Percentiles rank a stretch among this genome's conserved stretches.
Evolutionary conservation across 1,140 invertebrate species (phyloP).

Genomic region (Spodoptera frugiperda): DNA sequence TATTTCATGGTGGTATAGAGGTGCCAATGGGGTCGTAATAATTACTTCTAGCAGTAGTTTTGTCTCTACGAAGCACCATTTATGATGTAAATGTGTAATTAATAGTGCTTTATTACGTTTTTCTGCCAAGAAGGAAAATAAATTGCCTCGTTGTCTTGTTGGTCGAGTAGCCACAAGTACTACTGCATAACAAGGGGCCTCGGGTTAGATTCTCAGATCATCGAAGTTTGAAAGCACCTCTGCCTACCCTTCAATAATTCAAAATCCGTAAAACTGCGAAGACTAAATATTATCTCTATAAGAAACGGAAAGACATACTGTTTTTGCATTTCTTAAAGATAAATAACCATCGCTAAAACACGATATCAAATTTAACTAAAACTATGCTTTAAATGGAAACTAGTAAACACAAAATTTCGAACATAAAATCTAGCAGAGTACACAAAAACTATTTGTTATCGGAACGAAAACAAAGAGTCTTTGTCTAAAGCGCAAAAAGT

Average conservation of each 20-base stretch:
- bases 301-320: no score
- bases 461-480: slow-evolving; percentile 44
- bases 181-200: no score
- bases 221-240: no score
- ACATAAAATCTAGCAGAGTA: slow-evolving; percentile 7
- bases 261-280: no score
- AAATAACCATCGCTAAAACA: background rate
- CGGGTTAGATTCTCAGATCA: no score
- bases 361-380: background rate
- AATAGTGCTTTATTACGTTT: background rate
- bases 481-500: slow-evolving; percentile 41
- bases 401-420: background rate
- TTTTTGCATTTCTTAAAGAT: no score
- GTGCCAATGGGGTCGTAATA: slow-evolving; percentile 3
- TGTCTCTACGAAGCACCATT: background rate
- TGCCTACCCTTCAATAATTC: no score
- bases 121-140: background rate
- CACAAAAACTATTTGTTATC: slow-evolving; percentile 37
- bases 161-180: no score
- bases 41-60: background rate
- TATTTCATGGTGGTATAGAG: slow-evolving; percentile 16
- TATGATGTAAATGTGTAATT: slow-evolving; percentile 2
- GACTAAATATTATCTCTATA: no score
- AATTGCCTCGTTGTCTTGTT: no score
- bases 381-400: slow-evolving; percentile 1